These are phyloP conservation scores for Scaptomyza tumidula DNA, from an alignment of 2,888 invertebrate species.

Conservation along the genomic window DNA sequence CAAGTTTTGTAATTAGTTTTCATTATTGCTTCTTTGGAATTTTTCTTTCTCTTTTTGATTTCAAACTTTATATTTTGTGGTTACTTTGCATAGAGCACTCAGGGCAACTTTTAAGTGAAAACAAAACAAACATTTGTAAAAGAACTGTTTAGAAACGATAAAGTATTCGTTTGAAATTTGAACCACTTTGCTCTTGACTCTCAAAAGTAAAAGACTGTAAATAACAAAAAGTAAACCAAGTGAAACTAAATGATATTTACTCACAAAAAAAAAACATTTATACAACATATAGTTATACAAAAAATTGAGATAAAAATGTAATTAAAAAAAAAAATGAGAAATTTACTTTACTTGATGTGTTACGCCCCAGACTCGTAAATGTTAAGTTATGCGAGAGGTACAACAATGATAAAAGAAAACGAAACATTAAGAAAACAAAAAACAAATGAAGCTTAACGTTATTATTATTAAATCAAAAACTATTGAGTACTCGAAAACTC, in stretches of 20 bases:
- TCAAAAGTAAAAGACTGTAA: conserved; percentile 80
- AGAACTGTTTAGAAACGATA: conserved; percentile 44
- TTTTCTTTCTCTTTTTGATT: conserved; percentile 14
- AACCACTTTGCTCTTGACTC: conserved; percentile 77
- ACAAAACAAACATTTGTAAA: conserved; percentile 42
- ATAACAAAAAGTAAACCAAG: conserved; percentile 58
- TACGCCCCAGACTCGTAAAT: conserved; percentile 38
- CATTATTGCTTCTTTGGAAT: conserved; percentile 29
- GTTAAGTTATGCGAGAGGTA: conserved; percentile 44
- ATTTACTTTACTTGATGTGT: conserved; percentile 64
- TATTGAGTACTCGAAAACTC: conserved; percentile 57
- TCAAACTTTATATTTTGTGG: conserved; percentile 13
- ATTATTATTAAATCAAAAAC: conserved; percentile 73
- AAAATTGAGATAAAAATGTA: conserved; percentile 18
- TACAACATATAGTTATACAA: conserved; percentile 41
- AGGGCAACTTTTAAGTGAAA: conserved; percentile 72
- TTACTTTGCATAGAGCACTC: conserved; percentile 77
- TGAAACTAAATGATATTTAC: conserved; percentile 77
- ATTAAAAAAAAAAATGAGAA: conserved; percentile 22
- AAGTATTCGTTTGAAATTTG: conserved; percentile 54
- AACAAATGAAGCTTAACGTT: conserved; percentile 57
- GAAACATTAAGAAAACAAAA: conserved; percentile 27
- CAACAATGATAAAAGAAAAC: conserved; percentile 13
- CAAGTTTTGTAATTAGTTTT: conserved; percentile 18
- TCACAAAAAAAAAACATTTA: conserved; percentile 61